These are phyloP conservation scores for Chorisops tibialis DNA, from an alignment of 2,888 invertebrate genomes.

Conservation along the genomic window DNA sequence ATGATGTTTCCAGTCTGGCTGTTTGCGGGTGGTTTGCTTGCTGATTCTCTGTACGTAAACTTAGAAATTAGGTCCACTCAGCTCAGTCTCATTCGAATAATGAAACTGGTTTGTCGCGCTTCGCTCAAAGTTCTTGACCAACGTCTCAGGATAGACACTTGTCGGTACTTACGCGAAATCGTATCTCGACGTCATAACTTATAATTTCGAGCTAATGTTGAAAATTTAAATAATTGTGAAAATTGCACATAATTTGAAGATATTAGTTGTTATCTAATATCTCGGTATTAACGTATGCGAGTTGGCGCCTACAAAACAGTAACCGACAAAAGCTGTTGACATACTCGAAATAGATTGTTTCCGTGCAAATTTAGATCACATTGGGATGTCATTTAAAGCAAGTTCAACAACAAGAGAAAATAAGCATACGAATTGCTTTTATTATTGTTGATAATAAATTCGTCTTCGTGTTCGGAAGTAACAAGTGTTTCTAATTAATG, in stretches of 20 bases:
- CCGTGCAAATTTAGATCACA: slow-evolving; percentile 29
- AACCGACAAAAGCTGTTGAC: slow-evolving; percentile 5
- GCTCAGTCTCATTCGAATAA: slow-evolving; percentile 50
- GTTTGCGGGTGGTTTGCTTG: too few relatives aligned
- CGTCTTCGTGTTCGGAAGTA: slow-evolving; percentile 1
- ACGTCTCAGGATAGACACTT: slow-evolving; percentile 52
- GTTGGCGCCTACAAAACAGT: too few relatives aligned
- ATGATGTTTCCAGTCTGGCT: too few relatives aligned
- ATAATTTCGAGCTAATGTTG: too few relatives aligned
- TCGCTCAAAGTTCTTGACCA: slow-evolving; percentile 51
- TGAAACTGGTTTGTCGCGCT: slow-evolving; percentile 49
- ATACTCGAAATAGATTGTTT: slow-evolving; percentile 11
- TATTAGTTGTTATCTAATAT: background rate
- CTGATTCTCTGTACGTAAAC: too few relatives aligned
- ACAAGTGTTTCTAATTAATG: slow-evolving; percentile 6
- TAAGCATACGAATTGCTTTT: slow-evolving; percentile 13
- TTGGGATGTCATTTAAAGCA: slow-evolving; percentile 29
- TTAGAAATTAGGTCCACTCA: background rate
- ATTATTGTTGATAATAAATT: slow-evolving; percentile 8
- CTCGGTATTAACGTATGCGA: background rate
- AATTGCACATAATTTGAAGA: slow-evolving; percentile 42
- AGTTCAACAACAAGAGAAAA: background rate
- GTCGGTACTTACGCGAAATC: slow-evolving; percentile 52
- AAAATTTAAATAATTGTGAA: slow-evolving; percentile 31
- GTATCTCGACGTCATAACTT: slow-evolving; percentile 45